phyloP scores from a whole-genome alignment of 2,113 vertebrate species.

The Nerophis lumbriciformis region DNA sequence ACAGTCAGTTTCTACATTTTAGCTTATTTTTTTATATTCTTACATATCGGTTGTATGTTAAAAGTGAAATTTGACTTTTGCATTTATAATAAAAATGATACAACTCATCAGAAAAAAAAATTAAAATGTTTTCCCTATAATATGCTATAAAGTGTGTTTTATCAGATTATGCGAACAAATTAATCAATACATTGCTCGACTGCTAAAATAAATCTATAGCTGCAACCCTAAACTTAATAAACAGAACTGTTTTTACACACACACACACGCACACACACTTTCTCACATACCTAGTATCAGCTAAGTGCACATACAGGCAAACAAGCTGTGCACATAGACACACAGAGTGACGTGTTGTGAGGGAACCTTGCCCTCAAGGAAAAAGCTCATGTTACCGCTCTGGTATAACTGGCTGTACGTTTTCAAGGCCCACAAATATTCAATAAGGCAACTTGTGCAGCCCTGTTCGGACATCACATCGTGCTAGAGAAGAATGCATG shows the following conservation, averaged over 20 bases:
- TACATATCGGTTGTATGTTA: too few relatives aligned
- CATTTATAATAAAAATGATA: too few relatives aligned
- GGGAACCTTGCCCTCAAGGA: constrained; percentile 72
- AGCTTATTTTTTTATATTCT: too few relatives aligned
- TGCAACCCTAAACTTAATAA: neutral
- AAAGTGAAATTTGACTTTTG: too few relatives aligned
- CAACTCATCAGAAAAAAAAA: too few relatives aligned
- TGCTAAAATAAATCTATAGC: too few relatives aligned
- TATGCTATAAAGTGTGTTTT: too few relatives aligned
- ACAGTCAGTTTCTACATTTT: too few relatives aligned
- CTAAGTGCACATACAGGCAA: neutral
- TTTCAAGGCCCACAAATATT: constrained; percentile 41
- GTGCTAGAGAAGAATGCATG: neutral
- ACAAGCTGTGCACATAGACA: constrained; percentile 7
- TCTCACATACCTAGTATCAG: too few relatives aligned
- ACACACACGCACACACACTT: constrained; percentile 15
- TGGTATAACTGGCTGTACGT: constrained; percentile 25
- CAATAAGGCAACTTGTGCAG: constrained; percentile 6
- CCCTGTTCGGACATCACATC: constrained; percentile 7
- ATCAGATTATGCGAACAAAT: too few relatives aligned
- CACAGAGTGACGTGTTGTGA: constrained; percentile 26
- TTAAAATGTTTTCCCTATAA: too few relatives aligned
- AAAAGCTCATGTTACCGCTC: constrained; percentile 61
- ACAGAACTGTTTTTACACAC: neutral
- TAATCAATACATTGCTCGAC: too few relatives aligned